Evolutionary conservation across 2,888 invertebrate species (phyloP).

Genomic region (Callinectes sapidus): DNA sequence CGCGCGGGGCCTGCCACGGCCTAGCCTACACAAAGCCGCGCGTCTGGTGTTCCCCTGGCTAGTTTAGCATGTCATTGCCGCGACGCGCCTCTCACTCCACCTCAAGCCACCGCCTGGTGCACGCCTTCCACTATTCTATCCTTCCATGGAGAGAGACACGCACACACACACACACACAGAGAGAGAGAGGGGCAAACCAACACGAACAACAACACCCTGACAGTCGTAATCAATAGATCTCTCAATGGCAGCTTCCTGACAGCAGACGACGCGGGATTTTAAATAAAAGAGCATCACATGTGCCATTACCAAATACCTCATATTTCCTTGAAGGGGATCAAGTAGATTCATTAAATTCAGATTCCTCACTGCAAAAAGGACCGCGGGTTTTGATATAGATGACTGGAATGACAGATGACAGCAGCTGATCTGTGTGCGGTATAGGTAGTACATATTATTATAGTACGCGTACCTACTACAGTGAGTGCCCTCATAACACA

Average conservation of each 20-base stretch:
- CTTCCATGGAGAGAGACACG: not conserved
- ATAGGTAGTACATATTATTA: no score
- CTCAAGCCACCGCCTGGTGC: not conserved
- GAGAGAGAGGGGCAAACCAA: not conserved
- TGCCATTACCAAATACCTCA: not conserved
- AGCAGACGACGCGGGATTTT: slow-evolving; percentile 54
- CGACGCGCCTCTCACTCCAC: not conserved
- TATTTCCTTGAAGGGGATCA: not conserved
- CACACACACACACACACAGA: no score
- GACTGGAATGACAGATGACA: slow-evolving; percentile 29
- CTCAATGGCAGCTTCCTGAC: slow-evolving; percentile 50
- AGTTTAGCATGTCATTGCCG: not conserved
- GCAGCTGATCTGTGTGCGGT: no score
- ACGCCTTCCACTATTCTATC: not conserved
- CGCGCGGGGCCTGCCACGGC: not conserved
- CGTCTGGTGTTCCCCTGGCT: not conserved
- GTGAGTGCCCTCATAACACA: no score
- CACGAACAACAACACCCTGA: slow-evolving; percentile 35
- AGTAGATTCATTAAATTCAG: not conserved
- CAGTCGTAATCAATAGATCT: slow-evolving; percentile 57
- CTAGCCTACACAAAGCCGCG: not conserved
- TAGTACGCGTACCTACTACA: no score
- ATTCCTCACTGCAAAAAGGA: not conserved
- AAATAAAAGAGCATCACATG: slow-evolving; percentile 52
- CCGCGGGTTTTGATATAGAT: slow-evolving; percentile 37